Base-by-base conservation (phyloP, 2,888 invertebrate genomes). In the Phaedon cochleariae region DNA sequence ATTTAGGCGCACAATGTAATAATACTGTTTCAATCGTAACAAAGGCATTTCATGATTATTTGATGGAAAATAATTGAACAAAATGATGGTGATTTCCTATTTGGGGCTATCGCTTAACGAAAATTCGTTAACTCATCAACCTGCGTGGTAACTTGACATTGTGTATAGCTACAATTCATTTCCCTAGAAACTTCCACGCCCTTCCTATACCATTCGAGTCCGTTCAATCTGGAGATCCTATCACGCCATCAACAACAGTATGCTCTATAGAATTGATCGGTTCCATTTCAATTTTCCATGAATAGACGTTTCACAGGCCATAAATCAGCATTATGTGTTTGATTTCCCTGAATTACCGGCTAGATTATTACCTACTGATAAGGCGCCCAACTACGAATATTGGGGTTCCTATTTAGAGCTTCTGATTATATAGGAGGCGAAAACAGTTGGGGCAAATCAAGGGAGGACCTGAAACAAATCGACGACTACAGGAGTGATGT, bases 301-400 rank as follows among this genome's bases (percentile, higher is more conserved):
- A 63, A 67, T 60, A 57, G 60, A 60, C 59, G 62, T 54, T 55
- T 55, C 34, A 41, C 37, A 20, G 20, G 46, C 55, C 26, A 64
- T 67, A 69, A 67, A 69, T 69, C 69, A 69, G 60, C 41, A 54
- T 69, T 59, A 66, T 67, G 64, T 69, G 62, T 62, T 69, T 64
- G 64, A 69, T 69, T 69, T 66, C 57, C 61, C 58, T 61, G 62
- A 67, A 69, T 60, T 62, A 59, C 65, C 53, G 53, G 46, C 60
- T 57, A 67, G 69, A 69, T 69, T 66, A 62, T 60, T 65, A 55
- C 60, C 53, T 46, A 29, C 15, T 55, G 69, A 69, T 69, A 69
- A 69, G 60, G 45, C 52, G n/a, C n/a, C n/a, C 31, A 26, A 45
- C 57, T 26, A 22, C 10, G 17, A 46, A 45, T 29, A 41, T 54